These are phyloP conservation scores for Phalloptychus januarius DNA, from an alignment of 2,797 vertebrate genomes.

Conservation along the genomic window DNA sequence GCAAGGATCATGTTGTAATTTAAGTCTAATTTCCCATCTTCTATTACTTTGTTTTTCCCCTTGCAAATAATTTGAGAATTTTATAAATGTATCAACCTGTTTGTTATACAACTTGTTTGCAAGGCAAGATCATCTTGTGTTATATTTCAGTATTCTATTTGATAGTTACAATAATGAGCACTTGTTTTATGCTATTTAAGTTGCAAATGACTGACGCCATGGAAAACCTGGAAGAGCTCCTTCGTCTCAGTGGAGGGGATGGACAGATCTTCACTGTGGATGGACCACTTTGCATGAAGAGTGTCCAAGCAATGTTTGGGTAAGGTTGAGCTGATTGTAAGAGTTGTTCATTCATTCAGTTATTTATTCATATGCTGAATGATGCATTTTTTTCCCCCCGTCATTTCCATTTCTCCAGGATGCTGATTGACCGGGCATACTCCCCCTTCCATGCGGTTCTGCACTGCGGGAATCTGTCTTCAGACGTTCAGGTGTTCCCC, in stretches of 20 bases:
- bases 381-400: neutral
- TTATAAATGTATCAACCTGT: neutral
- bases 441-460: constrained; percentile 95
- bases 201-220: constrained; percentile 92
- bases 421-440: constrained; percentile 94
- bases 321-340: constrained; percentile 64
- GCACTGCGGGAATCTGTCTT: constrained; percentile 94
- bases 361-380: neutral
- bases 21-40: neutral
- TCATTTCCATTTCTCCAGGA: constrained; percentile 77
- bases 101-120: neutral
- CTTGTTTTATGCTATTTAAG: constrained; percentile 68
- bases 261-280: constrained; percentile 97
- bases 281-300: constrained; percentile 94
- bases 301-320: constrained; percentile 98
- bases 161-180: neutral
- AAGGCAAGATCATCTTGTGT: neutral
- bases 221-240: constrained; percentile 92
- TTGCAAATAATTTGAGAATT: neutral
- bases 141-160: constrained; percentile 6
- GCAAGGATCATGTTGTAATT: neutral
- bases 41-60: neutral
- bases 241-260: constrained; percentile 92
- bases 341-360: neutral
- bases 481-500: constrained; percentile 97